These are phyloP conservation scores for Cladopsammia gracilis DNA, from an alignment of 64 coral and sea anemone genomes.

Conservation along the genomic window DNA sequence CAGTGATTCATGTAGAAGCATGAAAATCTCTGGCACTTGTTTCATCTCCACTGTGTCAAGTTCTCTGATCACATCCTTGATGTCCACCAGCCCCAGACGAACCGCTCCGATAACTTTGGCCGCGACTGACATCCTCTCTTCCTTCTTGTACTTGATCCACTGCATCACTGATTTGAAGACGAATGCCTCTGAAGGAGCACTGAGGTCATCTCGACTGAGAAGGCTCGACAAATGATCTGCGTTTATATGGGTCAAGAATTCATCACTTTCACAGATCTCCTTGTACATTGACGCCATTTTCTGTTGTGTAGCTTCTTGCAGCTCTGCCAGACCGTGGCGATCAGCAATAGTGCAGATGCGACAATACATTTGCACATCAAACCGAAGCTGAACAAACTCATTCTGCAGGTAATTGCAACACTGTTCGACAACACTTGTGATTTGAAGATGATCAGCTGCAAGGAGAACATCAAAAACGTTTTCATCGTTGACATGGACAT, in stretches of 20 bases:
- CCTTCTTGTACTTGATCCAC: slow-evolving; percentile 6
- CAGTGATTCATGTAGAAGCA: background rate
- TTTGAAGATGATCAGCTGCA: slow-evolving; percentile 12
- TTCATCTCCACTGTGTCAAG: background rate
- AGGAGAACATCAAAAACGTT: slow-evolving; percentile 10
- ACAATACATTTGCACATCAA: slow-evolving; percentile 16
- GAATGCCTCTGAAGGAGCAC: slow-evolving; percentile 10
- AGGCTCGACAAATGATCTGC: background rate
- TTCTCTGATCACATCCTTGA: background rate
- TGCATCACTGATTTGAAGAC: slow-evolving; percentile 28
- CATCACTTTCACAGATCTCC: slow-evolving; percentile 7
- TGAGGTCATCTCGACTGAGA: slow-evolving; percentile 4
- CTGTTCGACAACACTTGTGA: background rate
- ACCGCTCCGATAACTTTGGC: slow-evolving; percentile 17
- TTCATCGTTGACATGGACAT: background rate
- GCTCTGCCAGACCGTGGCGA: background rate
- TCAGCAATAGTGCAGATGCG: background rate
- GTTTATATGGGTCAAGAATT: background rate
- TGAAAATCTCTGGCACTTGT: background rate
- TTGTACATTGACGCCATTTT: background rate
- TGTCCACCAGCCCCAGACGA: slow-evolving; percentile 5
- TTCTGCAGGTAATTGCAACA: background rate
- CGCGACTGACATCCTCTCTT: background rate
- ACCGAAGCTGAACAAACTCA: background rate
- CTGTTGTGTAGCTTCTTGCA: background rate